Base-by-base conservation (phyloP, 2,797 vertebrate genomes). In the Tamandua tetradactyla region DNA sequence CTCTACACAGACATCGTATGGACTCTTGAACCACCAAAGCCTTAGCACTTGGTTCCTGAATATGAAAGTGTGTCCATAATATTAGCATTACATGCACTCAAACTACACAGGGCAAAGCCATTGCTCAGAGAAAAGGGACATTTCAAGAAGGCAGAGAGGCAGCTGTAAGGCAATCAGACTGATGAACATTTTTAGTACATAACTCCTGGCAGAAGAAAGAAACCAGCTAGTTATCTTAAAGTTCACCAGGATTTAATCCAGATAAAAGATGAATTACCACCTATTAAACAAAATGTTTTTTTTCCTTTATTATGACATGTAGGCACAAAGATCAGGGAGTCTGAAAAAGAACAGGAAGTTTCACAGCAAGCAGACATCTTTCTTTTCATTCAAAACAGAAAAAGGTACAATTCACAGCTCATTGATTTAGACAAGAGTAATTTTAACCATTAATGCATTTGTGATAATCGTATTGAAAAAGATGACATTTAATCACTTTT, bases 211-310 rank as follows among this genome's bases (percentile, higher is more conserved):
- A 79, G 75, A 89, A 96, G 78, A 96, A 95, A 92, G 89, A 82
- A 98, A 97, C 69, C 89, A 96, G 66, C 97, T 97, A 76, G 88
- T 96, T 83, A 92, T 97, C 83, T 80, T 61, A 95, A 93, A 94
- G 75, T 94, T 97, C 91, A 91, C n/a, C 96, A 93, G 75, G 83
- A 97, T 97, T 97, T 97, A 97, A 97, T 96, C 78, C 90, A 97
- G 82, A 95, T 93, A 64, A 91, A 94, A 97, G 85, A 59, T 95
- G 94, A 96, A 97, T 97, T 97, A 66, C 96, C 23, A 94, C 95
- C 69, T 94, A 86, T 92, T 71, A 7, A 30, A 87, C 88, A 86
- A 81, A 25, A 11, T 40, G 20, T 44, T 35, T 66, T 59, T 93
- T n/a, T 72, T 52, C 12, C 55, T 30, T 85, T 55, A 18, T 55